Percentiles rank a stretch among this genome's conserved stretches.
phyloP scores from a whole-genome alignment of 2,113 vertebrate genomes.

The Coracopsis vasa region DNA sequence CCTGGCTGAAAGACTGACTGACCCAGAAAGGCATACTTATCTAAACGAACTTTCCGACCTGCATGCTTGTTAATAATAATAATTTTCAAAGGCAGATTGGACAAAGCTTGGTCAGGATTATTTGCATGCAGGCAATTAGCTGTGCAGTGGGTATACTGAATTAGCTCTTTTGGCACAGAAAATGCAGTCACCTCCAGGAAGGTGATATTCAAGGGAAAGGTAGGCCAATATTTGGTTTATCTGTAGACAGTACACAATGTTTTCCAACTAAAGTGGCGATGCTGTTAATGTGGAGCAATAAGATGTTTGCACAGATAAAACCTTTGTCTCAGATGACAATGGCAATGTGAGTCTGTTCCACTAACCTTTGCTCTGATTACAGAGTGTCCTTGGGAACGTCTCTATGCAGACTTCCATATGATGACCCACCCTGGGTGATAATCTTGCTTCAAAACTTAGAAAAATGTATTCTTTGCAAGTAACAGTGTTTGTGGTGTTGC shows the following conservation, averaged over 20 bases:
- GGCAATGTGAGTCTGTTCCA: constrained; percentile 13
- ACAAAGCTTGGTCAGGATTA: background rate
- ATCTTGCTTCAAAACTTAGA: background rate
- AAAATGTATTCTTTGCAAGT: background rate
- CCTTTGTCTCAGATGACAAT: constrained; percentile 27
- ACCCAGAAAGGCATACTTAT: background rate
- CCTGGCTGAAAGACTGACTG: background rate
- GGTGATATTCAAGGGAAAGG: constrained; percentile 19
- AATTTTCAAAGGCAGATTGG: background rate
- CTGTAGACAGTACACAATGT: background rate
- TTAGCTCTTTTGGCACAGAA: background rate
- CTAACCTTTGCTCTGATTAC: constrained; percentile 48
- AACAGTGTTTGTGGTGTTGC: background rate
- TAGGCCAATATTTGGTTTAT: background rate
- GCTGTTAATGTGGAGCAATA: background rate
- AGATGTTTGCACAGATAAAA: constrained; percentile 1
- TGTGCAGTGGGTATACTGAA: background rate
- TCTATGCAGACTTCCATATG: background rate
- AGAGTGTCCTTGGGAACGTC: constrained; percentile 58
- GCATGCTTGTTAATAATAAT: background rate
- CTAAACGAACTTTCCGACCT: background rate
- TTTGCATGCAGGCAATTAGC: background rate
- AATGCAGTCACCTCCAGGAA: background rate
- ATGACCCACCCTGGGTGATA: background rate
- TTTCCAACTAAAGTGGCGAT: background rate